Conservation (phyloP, 2,888 invertebrate species). For the Heliconius ethilla region DNA sequence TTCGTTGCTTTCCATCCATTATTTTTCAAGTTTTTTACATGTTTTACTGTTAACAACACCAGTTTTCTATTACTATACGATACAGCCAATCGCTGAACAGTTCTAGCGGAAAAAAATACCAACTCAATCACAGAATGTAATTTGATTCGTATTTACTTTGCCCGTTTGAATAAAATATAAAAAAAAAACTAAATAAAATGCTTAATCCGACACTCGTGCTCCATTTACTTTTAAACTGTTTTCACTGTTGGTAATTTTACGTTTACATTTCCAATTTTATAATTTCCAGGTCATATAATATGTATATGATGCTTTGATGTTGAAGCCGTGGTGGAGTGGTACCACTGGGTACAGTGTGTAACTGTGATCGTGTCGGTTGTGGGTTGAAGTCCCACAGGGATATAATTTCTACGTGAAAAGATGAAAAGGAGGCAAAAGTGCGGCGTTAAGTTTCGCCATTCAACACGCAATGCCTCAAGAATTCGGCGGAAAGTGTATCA, state of each 20-base stretch:
- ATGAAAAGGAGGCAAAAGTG: too few species aligned
- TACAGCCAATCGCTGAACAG: neutral
- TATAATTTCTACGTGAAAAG: too few species aligned
- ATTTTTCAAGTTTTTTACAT: too few species aligned
- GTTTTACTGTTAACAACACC: too few species aligned
- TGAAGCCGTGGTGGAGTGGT: too few species aligned
- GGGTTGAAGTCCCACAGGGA: too few species aligned
- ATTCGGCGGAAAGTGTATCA: neutral
- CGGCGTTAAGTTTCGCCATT: neutral
- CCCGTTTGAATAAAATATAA: constrained; percentile 23
- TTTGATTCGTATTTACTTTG: constrained; percentile 27
- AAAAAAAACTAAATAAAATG: constrained; percentile 13
- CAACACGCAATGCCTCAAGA: neutral
- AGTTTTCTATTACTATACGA: neutral
- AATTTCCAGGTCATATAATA: neutral
- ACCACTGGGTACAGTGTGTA: too few species aligned
- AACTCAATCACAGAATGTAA: constrained; percentile 9
- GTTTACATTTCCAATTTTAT: neutral
- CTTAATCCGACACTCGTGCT: constrained; percentile 24
- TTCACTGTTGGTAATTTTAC: constrained; percentile 1
- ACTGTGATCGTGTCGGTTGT: too few species aligned
- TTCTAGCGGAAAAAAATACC: neutral
- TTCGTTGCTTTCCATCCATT: too few species aligned
- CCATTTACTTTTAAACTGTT: constrained; percentile 13
- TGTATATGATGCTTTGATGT: neutral